Percentiles rank a stretch among this genome's conserved stretches.
Evolutionary conservation across 92 coral and sea anemone species (phyloP).

Genomic region (Epizoanthus scotinus): DNA sequence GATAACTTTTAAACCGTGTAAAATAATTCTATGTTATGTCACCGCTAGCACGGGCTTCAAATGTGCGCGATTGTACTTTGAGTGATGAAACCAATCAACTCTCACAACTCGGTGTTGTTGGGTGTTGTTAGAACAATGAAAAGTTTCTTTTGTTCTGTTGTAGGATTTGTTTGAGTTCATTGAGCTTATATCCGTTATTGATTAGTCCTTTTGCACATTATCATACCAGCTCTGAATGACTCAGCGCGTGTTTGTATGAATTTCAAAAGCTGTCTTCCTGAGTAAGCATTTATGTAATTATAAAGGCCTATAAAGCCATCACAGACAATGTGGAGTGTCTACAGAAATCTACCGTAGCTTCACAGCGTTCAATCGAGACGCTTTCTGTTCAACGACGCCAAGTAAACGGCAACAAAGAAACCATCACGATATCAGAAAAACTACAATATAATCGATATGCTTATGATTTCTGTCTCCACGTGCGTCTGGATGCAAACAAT

Average conservation of each 20-base stretch:
- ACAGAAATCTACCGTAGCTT: too few species aligned
- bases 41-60: slow-evolving; percentile 22
- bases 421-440: too few species aligned
- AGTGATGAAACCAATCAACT: slow-evolving; percentile 11
- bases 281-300: not conserved
- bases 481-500: slow-evolving; percentile 16
- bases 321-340: not conserved
- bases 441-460: not conserved
- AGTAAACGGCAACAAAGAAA: too few species aligned
- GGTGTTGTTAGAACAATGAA: slow-evolving; percentile 1
- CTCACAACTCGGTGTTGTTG: not conserved
- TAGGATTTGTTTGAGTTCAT: not conserved
- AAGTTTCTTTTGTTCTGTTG: not conserved
- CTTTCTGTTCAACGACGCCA: too few species aligned
- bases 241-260: not conserved
- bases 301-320: not conserved
- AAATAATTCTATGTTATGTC: not conserved
- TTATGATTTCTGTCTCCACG: not conserved
- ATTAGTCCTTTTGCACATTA: not conserved
- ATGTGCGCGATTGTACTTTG: not conserved
- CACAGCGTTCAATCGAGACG: too few species aligned
- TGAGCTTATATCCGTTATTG: slow-evolving; percentile 4
- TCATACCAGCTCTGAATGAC: not conserved
- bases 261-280: not conserved
- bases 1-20: not conserved